Evolutionary conservation across 2,113 vertebrate species (phyloP).

Genomic region (Chloroceryle aenea): DNA sequence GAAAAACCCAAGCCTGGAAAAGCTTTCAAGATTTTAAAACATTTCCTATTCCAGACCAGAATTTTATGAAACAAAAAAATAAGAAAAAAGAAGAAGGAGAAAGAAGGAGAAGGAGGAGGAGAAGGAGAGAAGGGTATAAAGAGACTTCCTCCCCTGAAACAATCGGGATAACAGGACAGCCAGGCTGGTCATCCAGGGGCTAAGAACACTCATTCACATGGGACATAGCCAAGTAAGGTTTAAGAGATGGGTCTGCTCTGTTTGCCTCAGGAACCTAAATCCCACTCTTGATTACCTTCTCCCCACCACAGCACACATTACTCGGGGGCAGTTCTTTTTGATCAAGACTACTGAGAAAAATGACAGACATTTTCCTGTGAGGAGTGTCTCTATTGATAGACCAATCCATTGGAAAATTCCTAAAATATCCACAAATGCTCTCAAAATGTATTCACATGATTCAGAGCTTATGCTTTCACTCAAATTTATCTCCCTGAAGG

Average conservation of each 20-base stretch:
- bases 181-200: not conserved
- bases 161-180: not conserved
- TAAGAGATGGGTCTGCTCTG: not conserved
- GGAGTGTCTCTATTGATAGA: not conserved
- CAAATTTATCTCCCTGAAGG: slow-evolving; percentile 8
- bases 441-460: not conserved
- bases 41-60: not conserved
- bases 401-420: not conserved
- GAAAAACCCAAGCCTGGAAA: not conserved
- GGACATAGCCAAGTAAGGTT: not conserved
- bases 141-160: not conserved
- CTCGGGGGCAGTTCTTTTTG: not conserved
- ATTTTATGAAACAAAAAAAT: not conserved
- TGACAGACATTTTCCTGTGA: not conserved
- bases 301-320: not conserved
- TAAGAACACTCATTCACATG: not conserved
- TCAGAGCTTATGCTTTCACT: slow-evolving; percentile 9
- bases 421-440: not conserved
- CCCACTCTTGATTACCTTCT: not conserved
- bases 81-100: not conserved
- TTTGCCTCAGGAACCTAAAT: not conserved
- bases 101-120: too few species aligned
- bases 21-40: not conserved
- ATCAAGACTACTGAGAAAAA: not conserved
- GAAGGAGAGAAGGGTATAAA: not conserved